Percentiles rank a stretch among this genome's conserved stretches.
These are phyloP conservation scores for Drosophila takahashii DNA, from an alignment of 1,140 invertebrate genomes.

Conservation along the genomic window DNA sequence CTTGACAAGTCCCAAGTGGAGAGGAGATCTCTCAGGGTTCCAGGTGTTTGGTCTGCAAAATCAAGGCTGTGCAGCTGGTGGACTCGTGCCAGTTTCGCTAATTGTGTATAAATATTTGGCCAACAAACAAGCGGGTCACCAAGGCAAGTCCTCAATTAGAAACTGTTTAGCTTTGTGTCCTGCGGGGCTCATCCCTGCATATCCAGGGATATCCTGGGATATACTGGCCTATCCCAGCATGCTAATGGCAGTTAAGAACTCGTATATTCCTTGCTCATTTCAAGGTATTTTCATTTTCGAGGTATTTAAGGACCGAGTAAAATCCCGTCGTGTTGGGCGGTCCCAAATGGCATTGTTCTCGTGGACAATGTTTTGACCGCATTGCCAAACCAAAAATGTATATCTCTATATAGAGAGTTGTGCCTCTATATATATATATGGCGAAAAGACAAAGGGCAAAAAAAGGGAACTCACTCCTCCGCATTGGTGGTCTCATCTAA, in stretches of 20 bases:
- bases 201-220: not conserved
- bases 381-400: constrained; percentile 76
- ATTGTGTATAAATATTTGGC: constrained; percentile 80
- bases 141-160: constrained; percentile 61
- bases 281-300: constrained; percentile 59
- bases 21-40: constrained; percentile 19
- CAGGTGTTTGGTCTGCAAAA: constrained; percentile 45
- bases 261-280: constrained; percentile 72
- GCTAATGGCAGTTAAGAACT: constrained; percentile 79
- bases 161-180: constrained; percentile 68
- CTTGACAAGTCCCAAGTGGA: constrained; percentile 57
- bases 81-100: constrained; percentile 77
- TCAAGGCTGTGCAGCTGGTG: constrained; percentile 20
- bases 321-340: constrained; percentile 58
- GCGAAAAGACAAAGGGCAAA: constrained; percentile 26
- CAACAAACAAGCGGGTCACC: constrained; percentile 22
- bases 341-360: constrained; percentile 68
- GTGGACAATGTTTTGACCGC: constrained; percentile 79
- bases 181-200: constrained; percentile 26
- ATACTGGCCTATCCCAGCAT: constrained; percentile 53
- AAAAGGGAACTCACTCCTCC: constrained; percentile 4
- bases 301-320: constrained; percentile 32
- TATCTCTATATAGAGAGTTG: constrained; percentile 22
- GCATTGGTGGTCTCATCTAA: constrained; percentile 48
- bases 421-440: constrained; percentile 3